Conservation (phyloP, 2,797 vertebrate species). For the Alauda arvensis region DNA sequence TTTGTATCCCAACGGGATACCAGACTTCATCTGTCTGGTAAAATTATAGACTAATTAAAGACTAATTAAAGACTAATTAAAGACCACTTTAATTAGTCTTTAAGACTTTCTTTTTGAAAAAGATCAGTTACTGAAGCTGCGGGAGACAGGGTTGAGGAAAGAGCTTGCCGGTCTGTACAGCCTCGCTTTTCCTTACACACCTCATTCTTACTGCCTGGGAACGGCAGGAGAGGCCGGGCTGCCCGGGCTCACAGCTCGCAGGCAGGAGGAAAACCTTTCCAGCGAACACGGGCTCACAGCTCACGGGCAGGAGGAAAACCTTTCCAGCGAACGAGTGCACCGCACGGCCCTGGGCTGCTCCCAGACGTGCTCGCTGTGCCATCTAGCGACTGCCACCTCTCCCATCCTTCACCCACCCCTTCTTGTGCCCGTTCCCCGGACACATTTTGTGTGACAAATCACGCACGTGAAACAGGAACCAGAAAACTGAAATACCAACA, state of each 20-base stretch:
- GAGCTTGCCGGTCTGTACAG: neutral
- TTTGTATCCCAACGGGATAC: neutral
- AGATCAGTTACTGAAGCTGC: neutral
- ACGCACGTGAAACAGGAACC: neutral
- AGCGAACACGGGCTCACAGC: no score
- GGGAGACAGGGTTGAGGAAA: neutral
- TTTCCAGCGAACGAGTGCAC: neutral
- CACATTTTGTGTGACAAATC: neutral
- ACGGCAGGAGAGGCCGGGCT: neutral
- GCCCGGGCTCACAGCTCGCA: neutral
- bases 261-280: neutral
- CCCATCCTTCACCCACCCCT: neutral
- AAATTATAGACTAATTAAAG: no score
- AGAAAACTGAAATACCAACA: neutral
- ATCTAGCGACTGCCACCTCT: neutral
- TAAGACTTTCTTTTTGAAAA: neutral
- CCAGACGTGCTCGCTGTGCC: neutral
- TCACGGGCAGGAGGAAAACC: neutral
- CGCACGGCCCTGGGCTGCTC: no score
- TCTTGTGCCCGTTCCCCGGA: neutral
- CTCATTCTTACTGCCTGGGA: neutral
- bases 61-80: no score
- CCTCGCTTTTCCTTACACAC: neutral
- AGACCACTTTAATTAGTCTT: neutral
- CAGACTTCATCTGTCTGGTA: no score